Base-by-base conservation (phyloP, 2,797 vertebrate species). In the Tinamus major region DNA sequence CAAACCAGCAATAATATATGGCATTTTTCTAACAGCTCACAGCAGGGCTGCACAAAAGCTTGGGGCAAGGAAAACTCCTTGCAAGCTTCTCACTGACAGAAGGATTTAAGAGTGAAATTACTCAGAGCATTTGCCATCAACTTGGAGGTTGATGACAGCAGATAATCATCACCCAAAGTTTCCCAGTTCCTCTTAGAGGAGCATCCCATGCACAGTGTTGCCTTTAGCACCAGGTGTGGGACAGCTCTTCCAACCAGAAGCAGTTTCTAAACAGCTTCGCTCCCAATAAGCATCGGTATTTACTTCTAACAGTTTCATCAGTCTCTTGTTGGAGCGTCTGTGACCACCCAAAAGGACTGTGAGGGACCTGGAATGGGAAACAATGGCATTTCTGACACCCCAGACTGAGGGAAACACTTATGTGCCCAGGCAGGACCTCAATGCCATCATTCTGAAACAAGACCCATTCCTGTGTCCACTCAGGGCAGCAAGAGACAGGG, bases 41-140 rank as follows among this genome's bases (percentile, higher is more conserved):
- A 95, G 82, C 55, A 91, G 86, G 75, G 69, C 62, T 90, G 59
- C 42, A 63, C 20, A 62, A 78, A 65, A 91, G 59, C 74, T 94
- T 4, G 6, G 31, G 70, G 82, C 65, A 91, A 90, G 48, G 86
- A 93, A 94, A 94, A 53, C 41, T 78, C 33, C 27, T 44, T 53
- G 16, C 15, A 5, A 49, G 31, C 33, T 89, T 89, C 69, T 76
- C 51, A 79, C 10, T 76, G 75, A 90, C 44, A 85, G 56, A 72
- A 77, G n/a, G 63, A 82, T 76, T 90, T 86, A 84, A 76, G 56
- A 86, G 27, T 46, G 42, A 81, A 93, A 87, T 64, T 23, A 79
- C 24, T 46, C 83, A 55, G 0, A 1, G 53, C 44, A 94, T 82
- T 81, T 77, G 44, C 31, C n/a, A 55, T 69, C 39, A 67, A 41